A percentile compares a stretch with the other conserved stretches of the same genome.
Conservation (phyloP, 2,888 invertebrate genomes). For the Ennomos erosarius region DNA sequence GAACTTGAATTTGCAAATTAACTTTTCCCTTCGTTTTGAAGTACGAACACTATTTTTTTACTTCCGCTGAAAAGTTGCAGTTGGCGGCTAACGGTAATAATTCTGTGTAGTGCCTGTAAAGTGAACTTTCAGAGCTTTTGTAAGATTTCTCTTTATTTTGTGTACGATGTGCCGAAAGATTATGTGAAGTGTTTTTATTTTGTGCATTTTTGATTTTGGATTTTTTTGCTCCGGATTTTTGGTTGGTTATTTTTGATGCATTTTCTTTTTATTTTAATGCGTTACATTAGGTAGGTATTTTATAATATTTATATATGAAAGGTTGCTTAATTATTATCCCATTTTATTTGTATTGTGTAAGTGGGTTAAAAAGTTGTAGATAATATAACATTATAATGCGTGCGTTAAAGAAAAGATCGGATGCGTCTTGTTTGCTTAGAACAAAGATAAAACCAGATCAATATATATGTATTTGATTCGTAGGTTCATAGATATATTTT, state of each 20-base stretch:
- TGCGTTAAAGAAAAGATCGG: too few species aligned
- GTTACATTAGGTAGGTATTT: constrained; percentile 23
- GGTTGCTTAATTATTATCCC: constrained; percentile 14
- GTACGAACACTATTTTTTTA: constrained; percentile 52
- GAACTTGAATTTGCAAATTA: constrained; percentile 40
- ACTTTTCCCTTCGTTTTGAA: constrained; percentile 40
- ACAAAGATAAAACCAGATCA: too few species aligned
- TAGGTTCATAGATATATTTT: too few species aligned
- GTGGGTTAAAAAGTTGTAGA: constrained; percentile 13
- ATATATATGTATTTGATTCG: too few species aligned
- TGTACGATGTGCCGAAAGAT: constrained; percentile 75
- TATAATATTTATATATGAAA: constrained; percentile 7
- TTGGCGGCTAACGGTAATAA: constrained; percentile 81
- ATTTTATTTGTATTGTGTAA: constrained; percentile 18
- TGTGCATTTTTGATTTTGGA: constrained; percentile 82
- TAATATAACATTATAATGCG: not conserved
- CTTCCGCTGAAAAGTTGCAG: constrained; percentile 63
- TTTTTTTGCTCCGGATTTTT: constrained; percentile 82
- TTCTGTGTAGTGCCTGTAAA: constrained; percentile 77
- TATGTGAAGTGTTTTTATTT: constrained; percentile 80
- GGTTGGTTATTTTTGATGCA: constrained; percentile 74
- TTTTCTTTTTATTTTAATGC: constrained; percentile 48
- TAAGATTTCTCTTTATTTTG: constrained; percentile 66
- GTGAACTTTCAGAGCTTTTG: constrained; percentile 73
- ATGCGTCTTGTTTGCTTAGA: too few species aligned